Conservation (phyloP, 2,888 invertebrate genomes). For the Hyppa rectilinea region DNA sequence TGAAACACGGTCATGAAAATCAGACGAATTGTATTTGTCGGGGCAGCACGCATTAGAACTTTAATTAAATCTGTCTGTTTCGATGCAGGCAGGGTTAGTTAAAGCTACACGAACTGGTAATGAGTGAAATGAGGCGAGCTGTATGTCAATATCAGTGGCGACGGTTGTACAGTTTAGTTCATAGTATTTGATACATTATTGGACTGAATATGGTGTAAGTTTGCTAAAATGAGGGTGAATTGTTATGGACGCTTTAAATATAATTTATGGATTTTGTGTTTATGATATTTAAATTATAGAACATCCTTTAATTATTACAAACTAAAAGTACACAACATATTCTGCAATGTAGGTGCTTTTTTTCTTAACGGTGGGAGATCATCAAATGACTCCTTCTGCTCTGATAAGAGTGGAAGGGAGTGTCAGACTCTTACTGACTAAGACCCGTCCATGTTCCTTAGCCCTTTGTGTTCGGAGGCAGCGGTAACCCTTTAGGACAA, state of each 20-base stretch:
- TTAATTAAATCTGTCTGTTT: constrained; percentile 43
- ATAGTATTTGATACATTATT: neutral
- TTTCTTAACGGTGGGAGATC: no score
- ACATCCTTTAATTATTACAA: neutral
- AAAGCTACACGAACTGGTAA: constrained; percentile 33
- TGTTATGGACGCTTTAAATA: no score
- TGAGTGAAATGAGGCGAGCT: constrained; percentile 43
- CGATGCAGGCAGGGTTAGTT: constrained; percentile 35
- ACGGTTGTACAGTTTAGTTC: constrained; percentile 16
- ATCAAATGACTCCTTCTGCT: no score
- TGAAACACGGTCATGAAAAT: constrained; percentile 16
- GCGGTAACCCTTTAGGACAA: no score
- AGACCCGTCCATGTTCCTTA: no score
- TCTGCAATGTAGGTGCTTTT: no score
- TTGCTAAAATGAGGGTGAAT: neutral
- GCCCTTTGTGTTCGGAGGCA: no score
- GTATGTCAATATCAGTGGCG: constrained; percentile 45
- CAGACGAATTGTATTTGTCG: constrained; percentile 7
- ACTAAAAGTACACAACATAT: neutral
- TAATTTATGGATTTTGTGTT: neutral
- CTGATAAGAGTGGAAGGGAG: no score
- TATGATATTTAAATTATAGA: neutral
- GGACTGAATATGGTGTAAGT: neutral
- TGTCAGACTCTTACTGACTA: no score
- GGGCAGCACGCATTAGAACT: constrained; percentile 21